A percentile compares a stretch with the other conserved stretches of the same genome.
Conservation (phyloP, 2,888 invertebrate species). For the Melieria picta region DNA sequence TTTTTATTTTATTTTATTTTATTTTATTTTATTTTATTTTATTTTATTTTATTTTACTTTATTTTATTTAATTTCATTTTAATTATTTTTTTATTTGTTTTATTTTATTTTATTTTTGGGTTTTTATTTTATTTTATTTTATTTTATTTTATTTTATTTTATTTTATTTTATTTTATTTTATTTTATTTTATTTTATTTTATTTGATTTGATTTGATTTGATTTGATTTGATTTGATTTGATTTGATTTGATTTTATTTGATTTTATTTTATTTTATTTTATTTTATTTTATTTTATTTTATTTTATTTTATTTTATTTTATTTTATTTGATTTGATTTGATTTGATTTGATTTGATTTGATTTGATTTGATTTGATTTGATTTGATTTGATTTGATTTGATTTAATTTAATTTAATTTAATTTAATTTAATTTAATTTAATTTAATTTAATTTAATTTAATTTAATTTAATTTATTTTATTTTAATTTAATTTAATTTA, state of each 20-base stretch:
- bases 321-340: neutral
- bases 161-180: conserved; percentile 12
- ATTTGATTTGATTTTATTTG: neutral
- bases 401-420: neutral
- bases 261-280: neutral
- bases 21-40: conserved; percentile 8
- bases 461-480: neutral
- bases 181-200: neutral
- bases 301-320: conserved; percentile 2
- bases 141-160: conserved; percentile 10
- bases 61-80: conserved; percentile 7
- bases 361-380: neutral
- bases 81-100: conserved; percentile 4
- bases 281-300: conserved; percentile 2
- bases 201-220: neutral
- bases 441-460: neutral
- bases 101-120: conserved; percentile 4
- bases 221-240: neutral
- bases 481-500: neutral
- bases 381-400: neutral
- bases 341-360: neutral
- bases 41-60: conserved; percentile 11
- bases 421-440: neutral
- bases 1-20: conserved; percentile 7
- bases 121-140: conserved; percentile 11